Conservation (phyloP, 1,140 invertebrate genomes). For the Leptinotarsa undecemlineata region DNA sequence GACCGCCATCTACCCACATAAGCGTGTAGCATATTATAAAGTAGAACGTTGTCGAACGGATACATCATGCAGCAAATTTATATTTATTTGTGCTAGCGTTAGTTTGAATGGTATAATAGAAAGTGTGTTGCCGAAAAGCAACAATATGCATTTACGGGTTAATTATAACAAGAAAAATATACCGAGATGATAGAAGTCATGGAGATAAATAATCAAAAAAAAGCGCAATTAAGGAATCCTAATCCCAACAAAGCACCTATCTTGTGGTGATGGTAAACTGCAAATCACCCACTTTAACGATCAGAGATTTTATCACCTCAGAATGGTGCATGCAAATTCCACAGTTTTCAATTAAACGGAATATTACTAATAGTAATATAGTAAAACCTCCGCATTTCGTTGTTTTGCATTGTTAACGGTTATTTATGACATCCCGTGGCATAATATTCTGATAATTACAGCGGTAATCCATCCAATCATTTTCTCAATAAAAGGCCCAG, state of each 20-base stretch:
- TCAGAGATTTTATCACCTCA: background rate
- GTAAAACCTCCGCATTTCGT: constrained; percentile 11
- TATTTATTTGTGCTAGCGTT: too few relatives aligned
- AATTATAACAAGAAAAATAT: too few relatives aligned
- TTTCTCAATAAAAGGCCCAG: background rate
- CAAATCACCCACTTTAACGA: constrained; percentile 5
- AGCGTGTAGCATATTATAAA: too few relatives aligned
- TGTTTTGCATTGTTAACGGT: constrained; percentile 15
- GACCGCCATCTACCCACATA: too few relatives aligned
- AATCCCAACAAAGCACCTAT: background rate
- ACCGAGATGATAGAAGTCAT: too few relatives aligned
- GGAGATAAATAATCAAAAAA: too few relatives aligned
- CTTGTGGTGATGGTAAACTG: background rate
- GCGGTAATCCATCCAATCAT: constrained; percentile 7
- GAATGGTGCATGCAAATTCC: constrained; percentile 1
- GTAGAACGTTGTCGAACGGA: too few relatives aligned
- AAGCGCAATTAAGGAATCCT: background rate
- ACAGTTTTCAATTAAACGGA: constrained; percentile 8
- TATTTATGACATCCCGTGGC: constrained; percentile 17
- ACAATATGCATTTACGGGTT: too few relatives aligned
- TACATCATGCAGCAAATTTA: too few relatives aligned
- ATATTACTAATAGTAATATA: constrained; percentile 11
- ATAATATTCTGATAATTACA: constrained; percentile 14
- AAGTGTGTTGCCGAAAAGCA: too few relatives aligned
- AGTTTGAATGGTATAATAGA: too few relatives aligned